phyloP scores from a whole-genome alignment of 2,113 vertebrate genomes.

The Dendrocopos noguchii region DNA sequence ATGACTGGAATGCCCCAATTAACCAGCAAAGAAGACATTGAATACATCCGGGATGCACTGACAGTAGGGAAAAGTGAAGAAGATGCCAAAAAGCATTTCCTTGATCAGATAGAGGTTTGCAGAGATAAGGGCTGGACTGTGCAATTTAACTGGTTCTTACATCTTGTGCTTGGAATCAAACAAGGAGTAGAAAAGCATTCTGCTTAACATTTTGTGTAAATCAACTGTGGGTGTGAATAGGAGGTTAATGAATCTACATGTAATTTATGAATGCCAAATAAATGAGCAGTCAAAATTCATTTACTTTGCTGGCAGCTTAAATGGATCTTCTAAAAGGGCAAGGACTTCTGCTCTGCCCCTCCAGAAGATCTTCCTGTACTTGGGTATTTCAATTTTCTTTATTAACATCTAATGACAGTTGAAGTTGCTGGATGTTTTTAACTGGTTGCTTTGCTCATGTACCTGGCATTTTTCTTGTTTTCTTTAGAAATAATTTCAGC shows the following conservation, averaged over 20 bases:
- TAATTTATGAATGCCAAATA: conserved; percentile 46
- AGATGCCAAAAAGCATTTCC: conserved; percentile 92
- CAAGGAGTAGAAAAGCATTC: conserved; percentile 96
- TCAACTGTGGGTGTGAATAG: conserved; percentile 9
- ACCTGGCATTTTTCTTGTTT: not conserved
- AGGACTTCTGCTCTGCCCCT: not conserved
- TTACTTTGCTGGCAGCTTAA: conserved; percentile 44
- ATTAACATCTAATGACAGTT: not conserved
- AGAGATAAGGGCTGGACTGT: conserved; percentile 99
- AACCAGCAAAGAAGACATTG: conserved; percentile 97
- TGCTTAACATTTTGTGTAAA: conserved; percentile 68
- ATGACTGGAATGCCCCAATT: conserved; percentile 99
- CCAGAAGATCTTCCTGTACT: not conserved
- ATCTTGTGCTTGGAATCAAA: conserved; percentile 96
- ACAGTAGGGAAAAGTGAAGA: conserved; percentile 92
- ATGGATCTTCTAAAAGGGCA: conserved; percentile 7
- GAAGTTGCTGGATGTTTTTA: not conserved
- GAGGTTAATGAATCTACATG: conserved; percentile 1
- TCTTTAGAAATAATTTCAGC: not conserved
- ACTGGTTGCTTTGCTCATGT: not conserved
- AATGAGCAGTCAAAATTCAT: conserved; percentile 26
- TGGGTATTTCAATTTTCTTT: not conserved
- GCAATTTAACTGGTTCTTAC: conserved; percentile 98
- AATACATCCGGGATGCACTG: conserved; percentile 94
- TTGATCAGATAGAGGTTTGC: conserved; percentile 98